A percentile compares a stretch with the other conserved stretches of the same genome.
phyloP scores from a whole-genome alignment of 2,888 invertebrate species.

The Gymnosoma rotundatum region DNA sequence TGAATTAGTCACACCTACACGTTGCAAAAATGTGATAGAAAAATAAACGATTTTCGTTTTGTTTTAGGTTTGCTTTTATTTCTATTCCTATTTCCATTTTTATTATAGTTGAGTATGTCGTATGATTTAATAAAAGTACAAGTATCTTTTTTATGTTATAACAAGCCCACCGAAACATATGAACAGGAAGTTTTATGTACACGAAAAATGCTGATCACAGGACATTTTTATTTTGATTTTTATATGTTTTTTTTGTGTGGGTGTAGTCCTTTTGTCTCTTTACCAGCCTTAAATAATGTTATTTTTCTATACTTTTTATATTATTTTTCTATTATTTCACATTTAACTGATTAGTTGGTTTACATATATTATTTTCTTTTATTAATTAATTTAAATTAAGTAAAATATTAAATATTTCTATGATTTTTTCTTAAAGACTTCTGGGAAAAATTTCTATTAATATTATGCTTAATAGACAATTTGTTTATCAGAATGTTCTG shows the following conservation, averaged over 20 bases:
- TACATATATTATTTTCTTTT: conserved; percentile 40
- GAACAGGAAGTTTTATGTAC: neutral
- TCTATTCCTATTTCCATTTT: neutral
- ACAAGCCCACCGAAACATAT: neutral
- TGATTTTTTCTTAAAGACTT: conserved; percentile 13
- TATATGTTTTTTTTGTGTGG: conserved; percentile 10
- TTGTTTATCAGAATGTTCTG: conserved; percentile 29
- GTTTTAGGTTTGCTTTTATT: neutral
- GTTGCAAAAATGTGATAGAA: conserved; percentile 26
- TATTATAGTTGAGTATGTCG: conserved; percentile 28
- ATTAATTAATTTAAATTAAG: conserved; percentile 22
- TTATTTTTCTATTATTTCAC: no score
- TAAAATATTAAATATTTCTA: conserved; percentile 16
- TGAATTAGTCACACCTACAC: conserved; percentile 70
- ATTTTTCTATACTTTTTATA: neutral
- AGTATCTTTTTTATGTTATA: conserved; percentile 9
- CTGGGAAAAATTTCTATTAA: conserved; percentile 21
- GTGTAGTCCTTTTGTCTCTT: neutral
- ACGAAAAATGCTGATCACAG: neutral
- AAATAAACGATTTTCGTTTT: conserved; percentile 1
- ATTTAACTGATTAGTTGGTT: conserved; percentile 2
- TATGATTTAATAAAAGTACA: conserved; percentile 10
- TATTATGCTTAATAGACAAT: conserved; percentile 25
- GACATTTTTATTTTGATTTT: conserved; percentile 14
- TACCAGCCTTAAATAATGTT: conserved; percentile 34